These are phyloP conservation scores for Cryptosula pallasiana DNA, from an alignment of 2,888 invertebrate genomes.

Conservation along the genomic window DNA sequence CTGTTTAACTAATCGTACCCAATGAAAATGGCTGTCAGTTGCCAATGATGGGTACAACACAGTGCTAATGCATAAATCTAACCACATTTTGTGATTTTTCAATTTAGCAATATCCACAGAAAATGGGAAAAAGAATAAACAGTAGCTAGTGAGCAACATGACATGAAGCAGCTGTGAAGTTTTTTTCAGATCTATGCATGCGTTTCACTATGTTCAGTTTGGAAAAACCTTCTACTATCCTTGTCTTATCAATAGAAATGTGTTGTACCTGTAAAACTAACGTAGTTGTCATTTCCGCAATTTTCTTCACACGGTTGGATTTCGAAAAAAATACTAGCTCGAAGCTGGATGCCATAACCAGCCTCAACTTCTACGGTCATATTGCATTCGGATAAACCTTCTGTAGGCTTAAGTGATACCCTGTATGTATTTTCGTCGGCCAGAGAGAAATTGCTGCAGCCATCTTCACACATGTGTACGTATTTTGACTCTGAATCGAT, in stretches of 20 bases:
- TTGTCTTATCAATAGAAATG: too few relatives aligned
- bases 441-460: background rate
- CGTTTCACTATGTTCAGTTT: background rate
- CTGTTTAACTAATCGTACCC: too few relatives aligned
- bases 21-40: too few relatives aligned
- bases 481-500: background rate
- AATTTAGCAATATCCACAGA: too few relatives aligned
- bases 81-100: too few relatives aligned
- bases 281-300: background rate
- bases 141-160: too few relatives aligned
- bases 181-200: background rate
- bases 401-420: background rate
- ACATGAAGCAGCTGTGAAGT: too few relatives aligned
- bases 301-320: background rate
- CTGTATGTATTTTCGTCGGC: background rate
- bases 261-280: background rate
- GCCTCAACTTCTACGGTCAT: background rate
- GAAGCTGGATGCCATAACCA: background rate
- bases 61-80: too few relatives aligned
- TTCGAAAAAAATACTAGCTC: background rate
- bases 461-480: background rate
- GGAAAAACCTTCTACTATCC: background rate
- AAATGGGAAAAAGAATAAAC: too few relatives aligned
- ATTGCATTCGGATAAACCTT: background rate
- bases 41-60: too few relatives aligned